These are phyloP conservation scores for Acanthosoma haemorrhoidale DNA, from an alignment of 2,888 invertebrate species.

Conservation along the genomic window DNA sequence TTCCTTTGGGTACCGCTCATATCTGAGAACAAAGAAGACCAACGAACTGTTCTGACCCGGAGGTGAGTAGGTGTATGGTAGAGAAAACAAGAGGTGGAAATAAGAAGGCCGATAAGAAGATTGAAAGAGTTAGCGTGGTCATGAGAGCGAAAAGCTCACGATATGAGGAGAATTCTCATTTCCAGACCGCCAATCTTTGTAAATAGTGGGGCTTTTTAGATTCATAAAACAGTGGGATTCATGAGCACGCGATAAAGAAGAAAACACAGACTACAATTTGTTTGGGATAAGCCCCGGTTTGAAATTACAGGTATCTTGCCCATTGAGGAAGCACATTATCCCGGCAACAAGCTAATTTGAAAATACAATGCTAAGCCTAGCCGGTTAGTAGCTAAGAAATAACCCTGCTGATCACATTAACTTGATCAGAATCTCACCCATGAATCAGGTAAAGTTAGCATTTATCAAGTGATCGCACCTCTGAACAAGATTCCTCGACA, in stretches of 20 bases:
- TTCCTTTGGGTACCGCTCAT: too few relatives aligned
- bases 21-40: too few relatives aligned
- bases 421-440: background rate
- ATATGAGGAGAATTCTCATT: background rate
- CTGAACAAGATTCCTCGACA: background rate
- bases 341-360: background rate
- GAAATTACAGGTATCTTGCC: background rate
- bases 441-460: background rate
- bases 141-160: constrained; percentile 12
- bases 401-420: background rate
- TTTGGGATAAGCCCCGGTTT: background rate
- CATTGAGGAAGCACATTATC: background rate
- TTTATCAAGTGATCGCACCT: background rate
- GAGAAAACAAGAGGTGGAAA: constrained; percentile 1
- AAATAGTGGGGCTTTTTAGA: background rate
- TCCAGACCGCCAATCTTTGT: background rate
- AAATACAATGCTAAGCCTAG: background rate
- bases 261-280: constrained; percentile 5
- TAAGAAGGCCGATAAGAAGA: background rate
- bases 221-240: constrained; percentile 7
- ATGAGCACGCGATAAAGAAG: background rate
- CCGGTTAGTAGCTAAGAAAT: background rate
- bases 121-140: constrained; percentile 14
- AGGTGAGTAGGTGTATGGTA: background rate
- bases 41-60: background rate